Percentiles rank a stretch among this genome's conserved stretches.
These are phyloP conservation scores for Artibeus lituratus DNA, from an alignment of 2,797 vertebrate genomes.

Conservation along the genomic window DNA sequence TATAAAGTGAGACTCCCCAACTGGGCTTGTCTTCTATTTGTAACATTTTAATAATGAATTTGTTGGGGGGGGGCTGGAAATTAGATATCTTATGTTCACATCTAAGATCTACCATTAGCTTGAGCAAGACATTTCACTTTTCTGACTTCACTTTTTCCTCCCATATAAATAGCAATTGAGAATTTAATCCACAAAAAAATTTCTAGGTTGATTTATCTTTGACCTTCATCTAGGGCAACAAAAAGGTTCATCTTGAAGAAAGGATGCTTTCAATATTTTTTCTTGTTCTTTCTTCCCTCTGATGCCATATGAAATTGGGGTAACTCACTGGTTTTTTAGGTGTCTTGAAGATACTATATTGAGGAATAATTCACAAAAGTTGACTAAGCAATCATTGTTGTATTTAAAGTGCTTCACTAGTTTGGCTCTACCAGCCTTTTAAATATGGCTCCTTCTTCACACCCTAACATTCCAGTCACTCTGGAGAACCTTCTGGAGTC, in stretches of 20 bases:
- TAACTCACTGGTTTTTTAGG: not conserved
- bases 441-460: not conserved
- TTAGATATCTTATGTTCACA: not conserved
- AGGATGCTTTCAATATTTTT: not conserved
- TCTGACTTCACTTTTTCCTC: not conserved
- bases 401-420: not conserved
- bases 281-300: not conserved
- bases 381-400: not conserved
- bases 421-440: not conserved
- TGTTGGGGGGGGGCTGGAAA: not conserved
- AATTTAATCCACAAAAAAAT: not conserved
- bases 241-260: not conserved
- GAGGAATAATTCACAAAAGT: not conserved
- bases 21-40: not conserved
- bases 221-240: not conserved
- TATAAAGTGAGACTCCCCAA: not conserved
- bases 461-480: accelerated
- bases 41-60: not conserved
- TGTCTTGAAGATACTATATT: not conserved
- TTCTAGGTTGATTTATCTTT: not conserved
- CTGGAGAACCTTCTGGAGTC: not conserved
- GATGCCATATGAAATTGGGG: not conserved
- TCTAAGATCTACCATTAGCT: not conserved
- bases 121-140: not conserved
- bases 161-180: not conserved